These are phyloP conservation scores for Frankliniella intonsa DNA, from an alignment of 2,888 invertebrate species.

Conservation along the genomic window DNA sequence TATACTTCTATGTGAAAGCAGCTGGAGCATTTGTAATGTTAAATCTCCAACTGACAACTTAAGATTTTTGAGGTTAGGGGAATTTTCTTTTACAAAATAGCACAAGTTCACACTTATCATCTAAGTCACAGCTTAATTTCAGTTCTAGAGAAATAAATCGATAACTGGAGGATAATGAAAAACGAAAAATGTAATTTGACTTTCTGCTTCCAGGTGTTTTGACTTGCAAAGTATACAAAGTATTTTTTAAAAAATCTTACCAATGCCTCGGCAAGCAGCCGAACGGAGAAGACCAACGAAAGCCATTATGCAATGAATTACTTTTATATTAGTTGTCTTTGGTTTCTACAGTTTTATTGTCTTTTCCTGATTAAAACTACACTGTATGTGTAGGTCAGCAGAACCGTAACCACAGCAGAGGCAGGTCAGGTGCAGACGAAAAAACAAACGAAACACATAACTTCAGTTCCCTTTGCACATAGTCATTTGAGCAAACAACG, in stretches of 20 bases:
- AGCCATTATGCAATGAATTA: background rate
- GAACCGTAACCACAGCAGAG: background rate
- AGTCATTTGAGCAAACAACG: too few relatives aligned
- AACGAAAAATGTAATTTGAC: background rate
- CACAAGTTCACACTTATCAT: background rate
- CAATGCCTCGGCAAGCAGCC: background rate
- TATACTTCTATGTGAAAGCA: too few relatives aligned
- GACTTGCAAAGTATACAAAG: background rate
- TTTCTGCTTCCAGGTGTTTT: background rate
- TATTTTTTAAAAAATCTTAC: background rate
- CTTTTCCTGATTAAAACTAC: background rate
- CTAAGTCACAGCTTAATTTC: background rate
- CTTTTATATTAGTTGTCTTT: background rate
- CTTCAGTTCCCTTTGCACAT: too few relatives aligned
- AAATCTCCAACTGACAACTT: background rate
- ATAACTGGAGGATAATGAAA: background rate
- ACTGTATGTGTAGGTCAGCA: background rate
- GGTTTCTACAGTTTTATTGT: background rate
- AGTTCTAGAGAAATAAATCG: background rate
- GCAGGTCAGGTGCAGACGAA: slow-evolving; percentile 1
- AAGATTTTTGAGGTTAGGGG: background rate
- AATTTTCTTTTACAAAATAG: background rate
- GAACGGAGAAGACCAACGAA: background rate
- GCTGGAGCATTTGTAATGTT: background rate
- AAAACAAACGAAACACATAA: background rate